phyloP scores from a whole-genome alignment of 2,113 vertebrate species.

The Alligator mississippiensis region DNA sequence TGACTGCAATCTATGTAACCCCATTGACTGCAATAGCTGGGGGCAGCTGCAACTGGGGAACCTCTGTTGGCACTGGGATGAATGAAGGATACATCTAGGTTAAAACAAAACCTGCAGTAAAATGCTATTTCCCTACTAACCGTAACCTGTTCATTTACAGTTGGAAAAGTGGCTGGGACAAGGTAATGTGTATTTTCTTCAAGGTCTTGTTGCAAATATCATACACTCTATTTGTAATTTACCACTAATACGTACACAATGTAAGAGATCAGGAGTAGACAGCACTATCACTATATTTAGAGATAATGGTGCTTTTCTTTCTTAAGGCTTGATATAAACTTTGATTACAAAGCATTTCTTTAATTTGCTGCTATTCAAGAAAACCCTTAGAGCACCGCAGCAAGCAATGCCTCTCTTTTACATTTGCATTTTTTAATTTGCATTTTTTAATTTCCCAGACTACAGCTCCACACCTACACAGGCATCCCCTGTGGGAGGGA shows the following conservation, averaged over 20 bases:
- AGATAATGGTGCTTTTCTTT: slow-evolving; percentile 77
- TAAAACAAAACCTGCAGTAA: slow-evolving; percentile 22
- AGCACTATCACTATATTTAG: slow-evolving; percentile 73
- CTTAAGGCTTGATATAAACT: slow-evolving; percentile 80
- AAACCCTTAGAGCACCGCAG: slow-evolving; percentile 77
- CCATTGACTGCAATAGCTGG: not conserved
- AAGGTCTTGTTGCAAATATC: slow-evolving; percentile 54
- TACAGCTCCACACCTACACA: slow-evolving; percentile 76
- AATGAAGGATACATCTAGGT: slow-evolving; percentile 30
- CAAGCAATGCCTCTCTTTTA: slow-evolving; percentile 71
- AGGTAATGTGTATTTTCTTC: slow-evolving; percentile 43
- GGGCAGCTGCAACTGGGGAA: not conserved
- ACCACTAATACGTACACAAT: slow-evolving; percentile 52
- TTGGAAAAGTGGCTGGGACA: slow-evolving; percentile 50
- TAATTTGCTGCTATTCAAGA: slow-evolving; percentile 83
- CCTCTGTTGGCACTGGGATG: not conserved
- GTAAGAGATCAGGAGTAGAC: slow-evolving; percentile 48
- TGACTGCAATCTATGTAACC: not conserved
- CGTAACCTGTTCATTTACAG: slow-evolving; percentile 75
- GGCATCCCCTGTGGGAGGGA: slow-evolving; percentile 73
- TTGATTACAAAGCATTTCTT: slow-evolving; percentile 85
- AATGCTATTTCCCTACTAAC: slow-evolving; percentile 64
- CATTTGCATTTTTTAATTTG: slow-evolving; percentile 84
- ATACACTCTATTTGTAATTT: slow-evolving; percentile 37
- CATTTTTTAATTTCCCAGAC: slow-evolving; percentile 84